phyloP scores from a whole-genome alignment of 2,888 invertebrate species.

The Melikaiella ostensackeni region DNA sequence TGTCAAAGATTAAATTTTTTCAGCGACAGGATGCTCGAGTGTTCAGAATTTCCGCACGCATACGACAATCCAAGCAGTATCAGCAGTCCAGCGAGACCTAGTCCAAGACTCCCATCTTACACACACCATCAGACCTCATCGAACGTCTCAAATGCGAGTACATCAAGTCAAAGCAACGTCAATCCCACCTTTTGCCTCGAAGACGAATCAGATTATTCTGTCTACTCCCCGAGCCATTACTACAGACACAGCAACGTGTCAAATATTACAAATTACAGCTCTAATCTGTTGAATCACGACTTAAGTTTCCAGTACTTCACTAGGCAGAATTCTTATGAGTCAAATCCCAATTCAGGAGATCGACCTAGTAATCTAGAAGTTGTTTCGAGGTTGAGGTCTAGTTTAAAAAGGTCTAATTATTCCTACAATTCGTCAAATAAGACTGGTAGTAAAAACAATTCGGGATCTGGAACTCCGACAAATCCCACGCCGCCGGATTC shows the following conservation, averaged over 20 bases:
- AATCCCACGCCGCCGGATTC: constrained; percentile 93
- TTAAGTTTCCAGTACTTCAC: constrained; percentile 71
- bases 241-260: constrained; percentile 64
- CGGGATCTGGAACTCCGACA: constrained; percentile 86
- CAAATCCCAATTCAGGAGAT: constrained; percentile 75
- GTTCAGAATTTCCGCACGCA: constrained; percentile 77
- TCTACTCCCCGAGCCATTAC: constrained; percentile 77
- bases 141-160: constrained; percentile 80
- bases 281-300: constrained; percentile 68
- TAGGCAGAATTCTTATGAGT: constrained; percentile 79
- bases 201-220: constrained; percentile 79
- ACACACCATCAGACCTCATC: constrained; percentile 84
- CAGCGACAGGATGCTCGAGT: constrained; percentile 73
- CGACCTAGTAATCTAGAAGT: constrained; percentile 84
- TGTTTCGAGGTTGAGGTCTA: constrained; percentile 86
- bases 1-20: constrained; percentile 29
- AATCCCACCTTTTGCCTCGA: constrained; percentile 83
- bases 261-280: constrained; percentile 61
- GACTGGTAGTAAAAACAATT: constrained; percentile 80
- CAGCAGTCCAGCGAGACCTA: constrained; percentile 73
- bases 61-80: constrained; percentile 80
- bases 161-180: constrained; percentile 80
- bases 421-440: constrained; percentile 79
- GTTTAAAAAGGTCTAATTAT: constrained; percentile 86
- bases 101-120: constrained; percentile 77